Base-by-base conservation (phyloP, 92 coral and sea anemone species). In the Actinostola sp. region DNA sequence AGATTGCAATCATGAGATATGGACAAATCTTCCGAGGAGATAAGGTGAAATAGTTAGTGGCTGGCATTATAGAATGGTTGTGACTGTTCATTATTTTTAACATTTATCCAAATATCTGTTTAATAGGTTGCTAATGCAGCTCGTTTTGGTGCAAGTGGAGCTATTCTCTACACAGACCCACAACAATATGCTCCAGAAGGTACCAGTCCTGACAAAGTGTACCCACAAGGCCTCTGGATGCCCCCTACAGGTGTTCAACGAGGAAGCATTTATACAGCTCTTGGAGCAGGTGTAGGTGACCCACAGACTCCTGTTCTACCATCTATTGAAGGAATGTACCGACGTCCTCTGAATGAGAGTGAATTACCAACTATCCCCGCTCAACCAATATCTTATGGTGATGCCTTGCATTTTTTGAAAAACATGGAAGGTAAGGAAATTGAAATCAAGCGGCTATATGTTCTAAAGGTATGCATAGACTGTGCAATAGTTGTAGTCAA, bases 291-390 rank as follows among this genome's bases (percentile, higher is more conserved):
- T 34, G 72, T 53, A 2, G 94, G 94, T 8, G 94, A 89, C 68
- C 94, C 94, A 38, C 94, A 86, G 65, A 89, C 94, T 34, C 90
- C 89, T 13, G 94, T 79, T 8, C 63, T 89, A 8, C 94, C 94
- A 13, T 79, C 94, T 13, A 69, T 79, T 19, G 88, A 83, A 34
- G 94, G 94, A 7, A 81, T 89, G 54, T 85, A 76, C 68, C 76
- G 94, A 11, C 69, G 73, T 0, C 46, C 72, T 8, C 49, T 51
- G 30, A 83, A 81, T 44, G 90, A 89, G 42, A 83, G 78, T 31
- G 67, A 46, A 29, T 75, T 89, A 30, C 94, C 94, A 2, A 76
- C 70, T 11, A 85, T 89, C 35, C 94, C 94, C 15, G 94, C 90
- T 16, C 94, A 89, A 35, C 88, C 89, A 5, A 71, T 89, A 7